Evolutionary conservation across 2,888 invertebrate genomes (phyloP).

Genomic region (Byasa hedistus): DNA sequence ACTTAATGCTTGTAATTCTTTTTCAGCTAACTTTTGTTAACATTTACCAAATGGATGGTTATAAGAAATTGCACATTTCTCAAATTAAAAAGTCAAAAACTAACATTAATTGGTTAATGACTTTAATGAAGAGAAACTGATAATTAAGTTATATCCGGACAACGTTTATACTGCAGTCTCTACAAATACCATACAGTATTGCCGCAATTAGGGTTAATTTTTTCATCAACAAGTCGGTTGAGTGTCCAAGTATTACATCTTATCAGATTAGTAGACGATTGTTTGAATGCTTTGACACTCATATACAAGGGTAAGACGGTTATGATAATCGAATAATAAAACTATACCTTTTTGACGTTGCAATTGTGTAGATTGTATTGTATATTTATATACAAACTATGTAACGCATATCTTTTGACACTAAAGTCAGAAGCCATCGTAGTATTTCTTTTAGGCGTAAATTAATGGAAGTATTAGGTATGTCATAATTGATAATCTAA

Average conservation of each 20-base stretch:
- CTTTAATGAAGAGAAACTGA: conserved; percentile 3
- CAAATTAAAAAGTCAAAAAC: too few relatives aligned
- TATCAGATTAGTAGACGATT: conserved; percentile 21
- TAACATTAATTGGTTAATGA: not conserved
- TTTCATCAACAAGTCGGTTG: conserved; percentile 7
- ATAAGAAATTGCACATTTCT: too few relatives aligned
- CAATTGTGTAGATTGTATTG: too few relatives aligned
- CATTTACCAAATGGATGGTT: too few relatives aligned
- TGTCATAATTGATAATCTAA: too few relatives aligned
- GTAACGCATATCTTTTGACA: too few relatives aligned
- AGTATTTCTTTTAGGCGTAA: too few relatives aligned
- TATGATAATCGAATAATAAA: not conserved
- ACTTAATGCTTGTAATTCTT: too few relatives aligned
- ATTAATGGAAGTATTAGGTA: too few relatives aligned
- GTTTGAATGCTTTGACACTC: conserved; percentile 2
- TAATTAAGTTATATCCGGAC: not conserved
- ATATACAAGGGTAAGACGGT: conserved; percentile 4
- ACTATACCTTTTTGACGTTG: not conserved
- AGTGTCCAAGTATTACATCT: conserved; percentile 16
- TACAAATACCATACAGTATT: conserved; percentile 8
- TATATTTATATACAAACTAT: too few relatives aligned
- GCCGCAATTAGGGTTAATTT: conserved; percentile 19
- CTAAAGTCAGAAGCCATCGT: too few relatives aligned
- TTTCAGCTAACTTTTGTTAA: too few relatives aligned
- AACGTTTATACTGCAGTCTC: conserved; percentile 7